Base-by-base conservation (phyloP, 2,888 invertebrate genomes). In the Xylocampa areola region DNA sequence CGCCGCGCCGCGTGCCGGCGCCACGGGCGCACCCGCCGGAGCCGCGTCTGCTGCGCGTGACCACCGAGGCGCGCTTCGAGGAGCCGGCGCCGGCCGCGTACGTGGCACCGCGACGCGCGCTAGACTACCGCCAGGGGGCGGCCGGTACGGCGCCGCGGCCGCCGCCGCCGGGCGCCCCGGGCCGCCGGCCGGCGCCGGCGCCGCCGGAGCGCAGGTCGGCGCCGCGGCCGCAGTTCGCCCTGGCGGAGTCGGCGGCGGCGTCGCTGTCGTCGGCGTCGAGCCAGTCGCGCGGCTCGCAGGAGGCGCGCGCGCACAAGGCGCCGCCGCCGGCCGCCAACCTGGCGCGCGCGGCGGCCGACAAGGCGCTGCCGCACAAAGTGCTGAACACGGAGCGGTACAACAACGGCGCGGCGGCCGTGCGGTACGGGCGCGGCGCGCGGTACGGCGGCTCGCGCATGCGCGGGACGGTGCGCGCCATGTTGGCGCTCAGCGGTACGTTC, bases 401-500 rank as follows among this genome's bases (percentile, higher is more conserved):
- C 81, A 78, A 77, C 78, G 85, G 81, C 49, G 30, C 94, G 52
- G 75, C 93, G 55, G n/a, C n/a, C 51, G 57, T 37, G 61, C 45
- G 43, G 50, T 41, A 51, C 40, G 54, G 33, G 58, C 53, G 47
- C 40, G 36, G 36, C 49, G 25, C 71, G 92, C 51, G 86, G 91
- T 78, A 53, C 84, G 89, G 68, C 85, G 49, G 50, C 94, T 16
- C 52, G 93, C 74, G 93, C 57, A 67, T 67, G 73, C 85, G 86
- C 32, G 82, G 76, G 29, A 86, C 95, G 55, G 89, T 95, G 82
- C 94, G 94, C 68, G 92, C 94, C 90, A 79, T 95, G 77, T 94
- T 96, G 71, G 93, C 95, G 58, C 94, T 95, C 78, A 94, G 95
- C 82, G 84, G 86, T 13, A 68, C 86, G 62, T 71, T 87, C 69